Base-by-base conservation (phyloP, 1,140 invertebrate species). In the Pseudomyrmex sp. region DNA sequence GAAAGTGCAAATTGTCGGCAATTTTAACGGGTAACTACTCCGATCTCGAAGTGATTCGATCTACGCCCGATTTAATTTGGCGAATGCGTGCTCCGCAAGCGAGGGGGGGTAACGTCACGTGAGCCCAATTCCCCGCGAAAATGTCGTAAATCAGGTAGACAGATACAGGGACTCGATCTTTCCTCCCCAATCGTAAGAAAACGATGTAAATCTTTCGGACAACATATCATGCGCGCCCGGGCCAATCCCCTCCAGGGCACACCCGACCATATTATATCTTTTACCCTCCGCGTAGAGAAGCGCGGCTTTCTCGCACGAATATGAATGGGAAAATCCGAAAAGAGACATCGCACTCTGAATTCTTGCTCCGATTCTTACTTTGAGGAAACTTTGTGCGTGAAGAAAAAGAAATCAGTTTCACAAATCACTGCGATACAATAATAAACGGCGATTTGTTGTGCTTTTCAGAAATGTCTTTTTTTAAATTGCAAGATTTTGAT, bases 171-270 rank as follows among this genome's bases (percentile, higher is more conserved):
- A 91, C 89, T 90, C 91, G 91, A 93, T 91, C 91, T 92, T 92
- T 89, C 80, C 85, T 85, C 85, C 91, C 83, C 83, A 84, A 92
- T 92, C 89, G 88, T 90, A 84, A 90, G 88, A 91, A 90, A 89
- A 83, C 84, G 88, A 92, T 93, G 92, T 93, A 93, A 94, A 93
- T 93, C 92, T 93, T 90, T 92, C 87, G 79, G 90, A 92, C 91
- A 92, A 92, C 90, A 92, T 93, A 93, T 94, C 92, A 91, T 90
- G 80, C 66, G 76, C 76, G 76, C 76, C 84, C 66, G 86, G 84
- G 85, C 86, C 65, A 83, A 84, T 79, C 74, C 82, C 61, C 75
- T 75, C 73, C 77, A 59, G 59, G 59, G 61, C 58, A 77, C 62
- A 35, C 63, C 35, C 87, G 61, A 50, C 80, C 72, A 79, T 66